Base-by-base conservation (phyloP, 2,797 vertebrate genomes). In the Pseudochaenichthys georgianus region DNA sequence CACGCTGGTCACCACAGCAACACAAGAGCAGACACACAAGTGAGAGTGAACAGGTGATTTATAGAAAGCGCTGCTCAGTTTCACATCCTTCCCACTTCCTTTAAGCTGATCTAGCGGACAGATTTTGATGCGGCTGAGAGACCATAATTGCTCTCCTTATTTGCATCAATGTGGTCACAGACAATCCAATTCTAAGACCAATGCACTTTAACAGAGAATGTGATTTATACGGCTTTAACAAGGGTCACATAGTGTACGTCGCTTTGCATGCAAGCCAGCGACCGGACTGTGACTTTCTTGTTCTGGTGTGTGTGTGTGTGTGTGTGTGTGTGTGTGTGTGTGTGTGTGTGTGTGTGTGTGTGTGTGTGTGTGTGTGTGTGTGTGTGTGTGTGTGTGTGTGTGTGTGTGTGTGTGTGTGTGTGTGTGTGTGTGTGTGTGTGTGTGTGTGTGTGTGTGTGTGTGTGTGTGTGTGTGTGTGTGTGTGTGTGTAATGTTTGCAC, bases 71-170 rank as follows among this genome's bases (percentile, higher is more conserved):
- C 80, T 70, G 70, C 79, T 82, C 48, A 53, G 90, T 94, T 94
- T 95, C 95, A 95, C 87, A 93, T 94, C 92, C 91, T 88, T 87
- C 78, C 65, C 58, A 81, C 84, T 92, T 95, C 93, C 92, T 87
- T 86, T 43, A 77, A 87, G 88, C 91, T 83, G 90, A 88, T 91
- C 82, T 82, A 86, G 89, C 89, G 78, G 75, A 89, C 78, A 78
- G 83, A 84, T 83, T 86, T 78, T 80, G 80, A 86, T 74, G 58
- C 34, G 81, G 87, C 28, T 65, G 83, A 88, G 66, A 68, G 73
- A 87, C 70, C 78, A 77, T 91, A 89, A 90, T 92, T 85, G 67
- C 61, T 38, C 74, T 73, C 78, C 73, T 81, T 75, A 70, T 92
- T 91, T 88, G 86, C 64, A 74, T 89, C 67, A 17, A 34, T 77